Percentiles rank a stretch among this genome's conserved stretches.
Evolutionary conservation across 2,113 vertebrate genomes (phyloP).

Genomic region (Chaenocephalus aceratus): DNA sequence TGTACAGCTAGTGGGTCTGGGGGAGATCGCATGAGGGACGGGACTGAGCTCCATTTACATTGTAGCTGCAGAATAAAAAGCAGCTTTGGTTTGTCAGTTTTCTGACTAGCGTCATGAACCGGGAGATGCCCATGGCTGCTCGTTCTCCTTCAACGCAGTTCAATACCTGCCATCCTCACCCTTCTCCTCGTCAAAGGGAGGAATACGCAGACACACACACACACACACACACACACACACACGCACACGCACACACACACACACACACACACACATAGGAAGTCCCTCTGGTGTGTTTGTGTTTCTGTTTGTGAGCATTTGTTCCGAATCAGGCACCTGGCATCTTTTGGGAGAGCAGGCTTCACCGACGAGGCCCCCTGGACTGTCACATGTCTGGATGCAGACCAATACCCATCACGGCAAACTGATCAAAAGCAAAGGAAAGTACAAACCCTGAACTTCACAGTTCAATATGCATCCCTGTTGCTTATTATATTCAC

Average conservation of each 20-base stretch:
- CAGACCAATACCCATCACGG: conserved; percentile 74
- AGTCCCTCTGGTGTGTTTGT: conserved; percentile 73
- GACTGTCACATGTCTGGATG: conserved; percentile 83
- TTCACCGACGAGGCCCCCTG: conserved; percentile 71
- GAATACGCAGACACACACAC: conserved; percentile 24
- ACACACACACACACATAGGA: conserved; percentile 13
- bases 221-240: conserved; percentile 30
- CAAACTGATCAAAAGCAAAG: conserved; percentile 65
- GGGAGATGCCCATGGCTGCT: conserved; percentile 79
- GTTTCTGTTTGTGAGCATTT: conserved; percentile 82
- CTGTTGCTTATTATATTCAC: conserved; percentile 62
- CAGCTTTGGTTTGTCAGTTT: conserved; percentile 83
- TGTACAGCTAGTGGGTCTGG: conserved; percentile 56
- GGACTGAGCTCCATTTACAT: conserved; percentile 72
- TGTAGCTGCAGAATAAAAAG: conserved; percentile 72
- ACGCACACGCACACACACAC: conserved; percentile 11
- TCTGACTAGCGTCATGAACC: conserved; percentile 81
- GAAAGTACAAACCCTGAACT: conserved; percentile 64
- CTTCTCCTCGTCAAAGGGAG: conserved; percentile 37
- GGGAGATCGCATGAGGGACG: conserved; percentile 63
- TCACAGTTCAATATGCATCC: conserved; percentile 62
- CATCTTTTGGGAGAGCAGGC: conserved; percentile 68
- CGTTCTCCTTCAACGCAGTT: conserved; percentile 73
- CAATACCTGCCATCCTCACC: conserved; percentile 69
- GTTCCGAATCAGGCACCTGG: conserved; percentile 82